Base-by-base conservation (phyloP, 2,888 invertebrate species). In the Hesperia comma region DNA sequence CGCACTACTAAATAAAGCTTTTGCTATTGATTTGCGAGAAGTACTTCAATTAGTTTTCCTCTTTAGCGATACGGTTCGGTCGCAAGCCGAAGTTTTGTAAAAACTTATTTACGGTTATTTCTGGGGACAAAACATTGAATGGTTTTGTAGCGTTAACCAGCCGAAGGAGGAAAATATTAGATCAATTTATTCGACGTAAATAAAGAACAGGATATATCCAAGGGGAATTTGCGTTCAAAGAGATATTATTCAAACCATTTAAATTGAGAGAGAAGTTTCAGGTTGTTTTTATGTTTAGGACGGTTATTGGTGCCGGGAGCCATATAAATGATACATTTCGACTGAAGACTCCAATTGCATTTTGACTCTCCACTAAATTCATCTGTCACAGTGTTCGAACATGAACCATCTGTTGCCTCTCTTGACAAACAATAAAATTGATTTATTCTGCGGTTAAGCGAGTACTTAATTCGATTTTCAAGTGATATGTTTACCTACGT, bases 11-110 rank as follows among this genome's bases (percentile, higher is more conserved):
- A 81, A 83, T 80, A 81, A 81, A 79, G 82, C 80, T 79, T 81
- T 80, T 79, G 79, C 80, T 78, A 77, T 77, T 81, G 79, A 84
- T 84, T 83, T 81, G 79, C 79, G 80, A 79, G 79, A 78, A 75
- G 77, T 80, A 81, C 82, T 84, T 82, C 79, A 79, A 79, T 78
- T 81, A 77, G 79, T 84, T 87, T 67, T 74, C 67, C 71, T 74
- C 74, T 76, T 75, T 73, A 74, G 72, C 80, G 76, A 79, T 61
- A 43, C 69, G 63, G 63, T 66, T 74, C 69, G 74, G 74, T 61
- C 70, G 79, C 77, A 76, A n/a, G 43, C 77, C 79, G 75, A 74
- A 75, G 74, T 77, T 77, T 70, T 70, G 69, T 71, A 73, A 71
- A 61, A 60, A 63, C 56, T 63, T 58, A 51, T 68, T 69, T 63